Conservation (phyloP, 2,113 vertebrate species). For the Eupsittula cactorum region DNA sequence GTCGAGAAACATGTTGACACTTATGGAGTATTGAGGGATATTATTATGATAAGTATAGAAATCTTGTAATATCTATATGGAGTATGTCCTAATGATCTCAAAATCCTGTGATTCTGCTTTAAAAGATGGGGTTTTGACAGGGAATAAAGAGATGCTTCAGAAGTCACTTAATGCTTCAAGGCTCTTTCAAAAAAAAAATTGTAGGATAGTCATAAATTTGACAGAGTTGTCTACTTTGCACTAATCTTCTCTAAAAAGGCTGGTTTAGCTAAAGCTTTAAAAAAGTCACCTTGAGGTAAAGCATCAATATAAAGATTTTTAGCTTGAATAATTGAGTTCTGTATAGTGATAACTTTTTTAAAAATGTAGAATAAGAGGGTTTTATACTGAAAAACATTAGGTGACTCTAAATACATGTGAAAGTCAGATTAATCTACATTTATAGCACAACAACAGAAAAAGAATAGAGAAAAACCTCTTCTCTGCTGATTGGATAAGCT, state of each 20-base stretch:
- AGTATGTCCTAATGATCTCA: background rate
- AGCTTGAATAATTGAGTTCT: background rate
- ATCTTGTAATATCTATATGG: background rate
- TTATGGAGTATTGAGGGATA: background rate
- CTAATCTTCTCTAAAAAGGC: conserved; percentile 24
- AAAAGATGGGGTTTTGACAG: background rate
- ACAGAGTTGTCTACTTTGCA: conserved; percentile 1
- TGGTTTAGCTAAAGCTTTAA: background rate
- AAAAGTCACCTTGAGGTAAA: background rate
- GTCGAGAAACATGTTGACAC: background rate
- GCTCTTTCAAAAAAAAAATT: background rate
- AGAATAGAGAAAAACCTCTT: background rate
- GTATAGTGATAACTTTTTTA: background rate
- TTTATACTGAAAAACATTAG: background rate
- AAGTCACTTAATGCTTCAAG: background rate
- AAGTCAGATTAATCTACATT: background rate
- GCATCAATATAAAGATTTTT: background rate
- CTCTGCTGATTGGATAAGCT: background rate
- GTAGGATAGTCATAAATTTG: background rate
- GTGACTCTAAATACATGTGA: background rate
- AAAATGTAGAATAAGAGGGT: background rate
- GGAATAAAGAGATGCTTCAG: background rate
- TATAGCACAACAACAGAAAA: background rate
- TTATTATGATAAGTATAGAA: background rate
- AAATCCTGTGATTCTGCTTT: background rate